These are phyloP conservation scores for Ciconia stormi DNA, from an alignment of 2,113 vertebrate genomes.

Conservation along the genomic window DNA sequence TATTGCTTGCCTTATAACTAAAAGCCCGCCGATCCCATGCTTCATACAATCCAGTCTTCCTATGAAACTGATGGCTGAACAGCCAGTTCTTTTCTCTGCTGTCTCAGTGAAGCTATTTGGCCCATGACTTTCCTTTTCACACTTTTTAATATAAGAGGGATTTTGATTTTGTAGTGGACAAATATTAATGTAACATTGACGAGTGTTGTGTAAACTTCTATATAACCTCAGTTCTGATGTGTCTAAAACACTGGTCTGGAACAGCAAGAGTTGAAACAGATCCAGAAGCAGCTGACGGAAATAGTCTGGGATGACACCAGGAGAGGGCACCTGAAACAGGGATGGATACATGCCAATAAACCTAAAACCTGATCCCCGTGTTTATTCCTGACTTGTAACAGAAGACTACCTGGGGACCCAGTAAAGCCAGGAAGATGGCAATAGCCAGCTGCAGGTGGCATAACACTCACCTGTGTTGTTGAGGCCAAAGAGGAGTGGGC, in stretches of 20 bases:
- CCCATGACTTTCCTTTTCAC: background rate
- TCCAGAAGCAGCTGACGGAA: background rate
- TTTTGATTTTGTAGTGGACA: background rate
- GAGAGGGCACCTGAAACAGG: background rate
- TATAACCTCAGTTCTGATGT: background rate
- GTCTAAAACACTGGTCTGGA: background rate
- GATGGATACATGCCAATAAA: background rate
- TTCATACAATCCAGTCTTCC: background rate
- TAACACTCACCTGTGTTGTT: slow-evolving; percentile 89
- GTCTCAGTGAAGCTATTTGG: background rate
- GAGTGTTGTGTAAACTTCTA: background rate
- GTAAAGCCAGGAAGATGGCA: background rate
- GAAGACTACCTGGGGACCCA: background rate
- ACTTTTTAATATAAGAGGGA: background rate
- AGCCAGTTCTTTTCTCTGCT: background rate
- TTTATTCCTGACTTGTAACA: background rate
- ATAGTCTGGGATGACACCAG: fast-evolving
- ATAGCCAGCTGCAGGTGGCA: background rate
- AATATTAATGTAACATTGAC: background rate
- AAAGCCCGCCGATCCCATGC: fast-evolving
- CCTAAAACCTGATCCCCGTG: fast-evolving
- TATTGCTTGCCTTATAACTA: background rate
- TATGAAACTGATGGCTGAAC: background rate
- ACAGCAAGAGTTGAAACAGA: background rate
- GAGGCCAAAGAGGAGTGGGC: slow-evolving; percentile 93